Evolutionary conservation across 1,140 invertebrate species (phyloP).

Genomic region (Nixonia krombeini): DNA sequence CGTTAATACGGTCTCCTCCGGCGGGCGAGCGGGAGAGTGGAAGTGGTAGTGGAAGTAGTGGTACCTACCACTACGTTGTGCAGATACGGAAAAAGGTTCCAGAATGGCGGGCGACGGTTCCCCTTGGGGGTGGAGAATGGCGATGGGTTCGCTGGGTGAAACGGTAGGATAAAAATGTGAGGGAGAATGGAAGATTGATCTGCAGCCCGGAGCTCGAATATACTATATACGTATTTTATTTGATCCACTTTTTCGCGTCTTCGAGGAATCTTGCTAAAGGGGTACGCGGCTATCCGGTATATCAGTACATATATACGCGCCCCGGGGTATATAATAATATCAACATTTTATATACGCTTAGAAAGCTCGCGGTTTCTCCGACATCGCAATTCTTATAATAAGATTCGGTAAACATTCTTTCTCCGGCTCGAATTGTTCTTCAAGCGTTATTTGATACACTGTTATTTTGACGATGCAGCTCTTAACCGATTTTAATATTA

Average conservation of each 20-base stretch:
- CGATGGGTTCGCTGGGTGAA: conserved; percentile 53
- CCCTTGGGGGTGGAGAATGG: conserved; percentile 48
- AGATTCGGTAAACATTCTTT: conserved; percentile 7
- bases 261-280: conserved; percentile 49
- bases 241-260: conserved; percentile 52
- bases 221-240: conserved; percentile 63
- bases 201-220: conserved; percentile 55
- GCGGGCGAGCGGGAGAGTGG: conserved; percentile 30
- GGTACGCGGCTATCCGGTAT: conserved; percentile 46
- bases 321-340: neutral
- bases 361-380: conserved; percentile 3
- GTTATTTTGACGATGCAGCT: too few species aligned
- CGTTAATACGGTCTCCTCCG: conserved; percentile 46
- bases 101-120: conserved; percentile 46
- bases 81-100: conserved; percentile 48
- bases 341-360: neutral
- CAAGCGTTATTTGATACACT: neutral
- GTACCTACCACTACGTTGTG: too few species aligned
- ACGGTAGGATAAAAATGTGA: conserved; percentile 51
- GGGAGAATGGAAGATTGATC: conserved; percentile 66
- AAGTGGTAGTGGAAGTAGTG: too few species aligned
- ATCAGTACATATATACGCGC: conserved; percentile 13
- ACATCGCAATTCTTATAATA: conserved; percentile 8
- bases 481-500: neutral
- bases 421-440: neutral